phyloP scores from a whole-genome alignment of 2,888 invertebrate species.

The Cosmorhoe ocellata region DNA sequence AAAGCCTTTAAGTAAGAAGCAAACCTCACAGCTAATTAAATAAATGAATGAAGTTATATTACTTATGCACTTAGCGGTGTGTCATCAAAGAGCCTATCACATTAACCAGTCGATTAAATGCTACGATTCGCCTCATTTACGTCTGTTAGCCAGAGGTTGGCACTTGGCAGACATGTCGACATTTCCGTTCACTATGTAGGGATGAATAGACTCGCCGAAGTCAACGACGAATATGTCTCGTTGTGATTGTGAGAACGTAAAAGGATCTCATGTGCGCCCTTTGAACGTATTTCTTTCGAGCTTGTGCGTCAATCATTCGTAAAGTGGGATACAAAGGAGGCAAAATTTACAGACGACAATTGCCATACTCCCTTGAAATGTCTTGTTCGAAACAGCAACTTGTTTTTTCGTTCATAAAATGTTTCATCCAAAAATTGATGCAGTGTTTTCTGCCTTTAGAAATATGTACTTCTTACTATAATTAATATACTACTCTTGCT shows the following conservation, averaged over 20 bases:
- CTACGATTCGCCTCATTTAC: constrained; percentile 11
- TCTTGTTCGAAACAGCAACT: neutral
- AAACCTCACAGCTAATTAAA: no score
- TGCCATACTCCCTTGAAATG: constrained; percentile 5
- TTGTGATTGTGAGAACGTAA: constrained; percentile 27
- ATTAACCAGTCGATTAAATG: constrained; percentile 14
- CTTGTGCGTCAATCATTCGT: constrained; percentile 31
- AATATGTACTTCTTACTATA: no score
- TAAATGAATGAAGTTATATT: neutral
- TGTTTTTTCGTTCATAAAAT: no score
- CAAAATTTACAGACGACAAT: constrained; percentile 20
- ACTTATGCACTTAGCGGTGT: constrained; percentile 2
- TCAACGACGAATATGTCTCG: constrained; percentile 14
- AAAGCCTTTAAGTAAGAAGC: no score
- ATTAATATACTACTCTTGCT: no score
- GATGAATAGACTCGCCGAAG: constrained; percentile 7
- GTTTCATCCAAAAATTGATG: no score
- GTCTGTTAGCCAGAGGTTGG: constrained; percentile 7
- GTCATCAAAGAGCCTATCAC: constrained; percentile 8
- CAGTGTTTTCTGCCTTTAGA: no score
- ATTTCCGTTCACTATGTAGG: constrained; percentile 22
- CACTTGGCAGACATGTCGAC: constrained; percentile 16
- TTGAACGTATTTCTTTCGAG: constrained; percentile 16
- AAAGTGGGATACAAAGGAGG: constrained; percentile 24
- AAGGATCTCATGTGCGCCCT: constrained; percentile 17